phyloP scores from a whole-genome alignment of 2,888 invertebrate genomes.

The Drosophila meridiana region DNA sequence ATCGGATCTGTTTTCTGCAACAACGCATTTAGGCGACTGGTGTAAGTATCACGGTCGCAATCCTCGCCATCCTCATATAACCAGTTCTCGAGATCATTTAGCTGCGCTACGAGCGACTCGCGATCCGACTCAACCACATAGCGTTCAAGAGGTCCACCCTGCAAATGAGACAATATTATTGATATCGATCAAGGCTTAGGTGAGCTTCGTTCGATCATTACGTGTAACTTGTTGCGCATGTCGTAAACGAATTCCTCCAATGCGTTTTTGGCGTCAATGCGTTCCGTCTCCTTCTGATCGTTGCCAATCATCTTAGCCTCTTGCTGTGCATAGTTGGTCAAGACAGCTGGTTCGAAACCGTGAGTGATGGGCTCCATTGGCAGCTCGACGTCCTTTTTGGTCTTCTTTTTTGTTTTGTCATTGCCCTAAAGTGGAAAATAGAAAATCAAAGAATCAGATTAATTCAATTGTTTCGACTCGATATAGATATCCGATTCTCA shows the following conservation, averaged over 20 bases:
- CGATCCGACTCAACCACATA: constrained; percentile 91
- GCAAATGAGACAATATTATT: constrained; percentile 58
- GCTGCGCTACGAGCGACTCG: constrained; percentile 87
- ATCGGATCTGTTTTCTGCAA: constrained; percentile 95
- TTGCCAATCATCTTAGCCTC: constrained; percentile 94
- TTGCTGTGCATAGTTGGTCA: constrained; percentile 91
- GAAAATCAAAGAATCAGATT: background rate
- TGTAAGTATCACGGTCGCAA: constrained; percentile 90
- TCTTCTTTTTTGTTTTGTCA: constrained; percentile 90
- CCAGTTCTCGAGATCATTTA: constrained; percentile 97
- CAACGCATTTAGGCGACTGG: constrained; percentile 87
- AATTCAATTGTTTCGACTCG: constrained; percentile 6
- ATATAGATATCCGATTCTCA: constrained; percentile 18
- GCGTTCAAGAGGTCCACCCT: constrained; percentile 90
- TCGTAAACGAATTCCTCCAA: constrained; percentile 99
- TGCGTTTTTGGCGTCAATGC: constrained; percentile 97
- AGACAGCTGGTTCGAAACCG: constrained; percentile 89
- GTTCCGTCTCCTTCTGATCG: constrained; percentile 96
- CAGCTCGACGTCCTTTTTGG: constrained; percentile 93
- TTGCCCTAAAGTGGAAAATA: constrained; percentile 69
- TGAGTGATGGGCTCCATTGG: constrained; percentile 92
- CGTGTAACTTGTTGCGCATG: constrained; percentile 93
- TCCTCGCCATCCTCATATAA: constrained; percentile 98
- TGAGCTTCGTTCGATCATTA: constrained; percentile 36
- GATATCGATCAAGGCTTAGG: background rate